Evolutionary conservation across 2,888 invertebrate species (phyloP), one percentile per base, ranked within the genome.

Genomic region (Andrena chrysosceles): DNA sequence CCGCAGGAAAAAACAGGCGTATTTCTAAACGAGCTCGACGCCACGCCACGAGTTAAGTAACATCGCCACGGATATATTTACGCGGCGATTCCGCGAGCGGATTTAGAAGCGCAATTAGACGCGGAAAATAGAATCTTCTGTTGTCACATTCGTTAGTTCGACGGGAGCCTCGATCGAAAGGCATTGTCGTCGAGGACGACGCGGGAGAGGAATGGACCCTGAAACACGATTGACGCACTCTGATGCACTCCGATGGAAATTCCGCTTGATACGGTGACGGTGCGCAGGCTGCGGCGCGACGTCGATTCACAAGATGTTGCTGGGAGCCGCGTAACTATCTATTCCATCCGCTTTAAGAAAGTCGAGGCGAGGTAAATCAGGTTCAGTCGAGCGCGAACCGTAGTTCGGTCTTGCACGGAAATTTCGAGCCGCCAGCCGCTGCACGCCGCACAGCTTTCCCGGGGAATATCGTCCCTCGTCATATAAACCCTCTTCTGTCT

Each of bases 271-370:
- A 42, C 42, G 42, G 42, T 16, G 42, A 42, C 42, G 42, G 1
- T 42, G 42, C 42, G 42, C 42, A 16, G 42, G 42, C 42, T 42
- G 42, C 42, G 42, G 16, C 56, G 23, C 10, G 23, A 4, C 56
- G 56, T 26, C 23, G 23, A 23, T 20, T 56, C 23, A 0, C 23
- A 23, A 20, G 23, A 23, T 23, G 56, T 26, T 54, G 26, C 16
- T 13, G 31, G 13, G 52, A 33, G 74, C 23, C 59, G 60, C 16
- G 26, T 29, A 33, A 29, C 54, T 35, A 67, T 74, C 71, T 72
- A 80, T 77, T 73, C 88, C 75, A 87, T 87, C 87, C 79, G 88
- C 86, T 87, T 89, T 87, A 89, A 86, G 89, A 86, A 81, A 78
- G 70, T 71, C 69, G 71, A 54, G 60, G 49, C 62, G 76, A 77